These are phyloP conservation scores for Dasyprocta punctata DNA, from an alignment of 2,113 vertebrate genomes.

Conservation along the genomic window DNA sequence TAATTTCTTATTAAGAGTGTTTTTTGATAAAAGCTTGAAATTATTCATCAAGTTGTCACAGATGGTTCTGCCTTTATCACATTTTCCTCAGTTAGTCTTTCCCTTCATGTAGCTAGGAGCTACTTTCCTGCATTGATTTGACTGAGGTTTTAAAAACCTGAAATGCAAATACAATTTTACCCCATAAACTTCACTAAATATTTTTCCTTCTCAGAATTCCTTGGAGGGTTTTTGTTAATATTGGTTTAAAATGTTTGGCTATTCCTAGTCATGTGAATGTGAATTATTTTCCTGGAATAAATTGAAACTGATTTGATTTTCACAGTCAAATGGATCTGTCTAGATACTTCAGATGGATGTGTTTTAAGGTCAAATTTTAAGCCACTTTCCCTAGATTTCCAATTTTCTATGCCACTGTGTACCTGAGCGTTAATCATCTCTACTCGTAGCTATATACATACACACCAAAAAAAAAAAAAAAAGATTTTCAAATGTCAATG, in stretches of 20 bases:
- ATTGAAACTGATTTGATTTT: background rate
- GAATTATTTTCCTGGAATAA: background rate
- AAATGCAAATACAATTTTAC: conserved; percentile 66
- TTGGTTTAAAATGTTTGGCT: background rate
- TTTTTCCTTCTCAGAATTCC: conserved; percentile 30
- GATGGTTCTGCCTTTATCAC: conserved; percentile 43
- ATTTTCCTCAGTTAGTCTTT: conserved; percentile 48
- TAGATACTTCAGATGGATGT: background rate
- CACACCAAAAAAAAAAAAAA: background rate
- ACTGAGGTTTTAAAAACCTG: conserved; percentile 40
- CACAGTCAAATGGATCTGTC: background rate
- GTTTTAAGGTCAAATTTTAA: conserved; percentile 22
- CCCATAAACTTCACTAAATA: conserved; percentile 36
- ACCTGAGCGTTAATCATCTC: background rate
- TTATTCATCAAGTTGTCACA: conserved; percentile 73
- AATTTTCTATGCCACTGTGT: background rate
- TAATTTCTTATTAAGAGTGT: conserved; percentile 75
- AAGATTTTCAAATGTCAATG: background rate
- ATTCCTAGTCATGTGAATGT: background rate
- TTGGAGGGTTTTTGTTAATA: conserved; percentile 5
- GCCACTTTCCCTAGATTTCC: background rate
- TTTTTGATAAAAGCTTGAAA: conserved; percentile 59
- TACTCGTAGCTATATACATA: background rate
- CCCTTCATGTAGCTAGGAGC: conserved; percentile 19
- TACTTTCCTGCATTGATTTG: conserved; percentile 49